A percentile compares a stretch with the other conserved stretches of the same genome.
phyloP scores from a whole-genome alignment of 2,888 invertebrate species.

The Smittia sp. region DNA sequence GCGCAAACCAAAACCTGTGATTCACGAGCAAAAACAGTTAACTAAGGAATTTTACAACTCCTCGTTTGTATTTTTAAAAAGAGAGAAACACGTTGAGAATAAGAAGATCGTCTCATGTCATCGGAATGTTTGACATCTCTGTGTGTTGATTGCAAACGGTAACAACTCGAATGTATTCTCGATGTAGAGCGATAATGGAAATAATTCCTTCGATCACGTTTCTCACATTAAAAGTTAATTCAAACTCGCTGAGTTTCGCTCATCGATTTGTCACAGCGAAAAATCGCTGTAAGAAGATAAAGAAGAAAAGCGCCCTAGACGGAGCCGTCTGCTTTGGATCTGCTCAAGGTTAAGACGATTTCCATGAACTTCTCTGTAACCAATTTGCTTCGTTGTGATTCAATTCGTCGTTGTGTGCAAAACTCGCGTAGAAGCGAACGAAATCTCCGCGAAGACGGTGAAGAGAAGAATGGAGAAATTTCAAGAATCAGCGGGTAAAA shows the following conservation, averaged over 20 bases:
- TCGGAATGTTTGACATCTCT: neutral
- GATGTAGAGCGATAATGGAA: conserved; percentile 1
- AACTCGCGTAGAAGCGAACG: neutral
- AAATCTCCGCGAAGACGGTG: neutral
- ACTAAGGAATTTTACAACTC: neutral
- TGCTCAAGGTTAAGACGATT: conserved; percentile 8
- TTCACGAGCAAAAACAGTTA: conserved; percentile 8
- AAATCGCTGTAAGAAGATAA: neutral
- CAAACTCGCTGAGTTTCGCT: neutral
- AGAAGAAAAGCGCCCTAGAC: neutral
- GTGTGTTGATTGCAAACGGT: neutral
- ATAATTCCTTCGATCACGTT: neutral
- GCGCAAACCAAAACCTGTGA: neutral
- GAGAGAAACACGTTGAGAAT: neutral
- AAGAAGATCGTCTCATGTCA: conserved; percentile 14
- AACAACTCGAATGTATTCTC: neutral
- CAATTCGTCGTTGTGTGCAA: conserved; percentile 4
- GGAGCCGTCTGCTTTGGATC: neutral
- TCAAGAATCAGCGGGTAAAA: conserved; percentile 20
- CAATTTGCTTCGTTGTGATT: neutral
- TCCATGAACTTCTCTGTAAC: neutral
- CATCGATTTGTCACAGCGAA: neutral
- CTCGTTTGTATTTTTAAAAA: neutral
- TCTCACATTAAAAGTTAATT: neutral
- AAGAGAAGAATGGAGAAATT: neutral